Evolutionary conservation across 2,113 vertebrate genomes (phyloP).

Genomic region (Vulpes vulpes): DNA sequence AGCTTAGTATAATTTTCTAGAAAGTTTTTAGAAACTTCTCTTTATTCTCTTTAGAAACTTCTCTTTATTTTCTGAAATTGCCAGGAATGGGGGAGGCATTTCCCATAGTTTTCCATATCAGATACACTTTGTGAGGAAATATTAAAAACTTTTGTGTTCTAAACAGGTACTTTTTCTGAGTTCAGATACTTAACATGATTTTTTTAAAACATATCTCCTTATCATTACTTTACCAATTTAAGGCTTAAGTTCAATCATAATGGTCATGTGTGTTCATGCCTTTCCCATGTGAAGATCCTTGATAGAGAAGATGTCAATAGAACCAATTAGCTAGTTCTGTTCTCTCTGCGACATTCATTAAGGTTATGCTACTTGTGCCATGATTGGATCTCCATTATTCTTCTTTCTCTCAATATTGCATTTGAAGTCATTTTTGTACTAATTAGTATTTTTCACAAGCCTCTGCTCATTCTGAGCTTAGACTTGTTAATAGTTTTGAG

Average conservation of each 20-base stretch:
- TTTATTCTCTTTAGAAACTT: not conserved
- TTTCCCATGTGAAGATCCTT: not conserved
- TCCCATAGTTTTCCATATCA: not conserved
- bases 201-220: not conserved
- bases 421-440: slow-evolving; percentile 9
- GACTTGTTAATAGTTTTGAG: not conserved
- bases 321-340: not conserved
- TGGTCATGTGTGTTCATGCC: not conserved
- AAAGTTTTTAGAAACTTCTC: slow-evolving; percentile 31
- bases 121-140: not conserved
- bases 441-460: slow-evolving; percentile 13
- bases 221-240: not conserved
- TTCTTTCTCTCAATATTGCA: not conserved
- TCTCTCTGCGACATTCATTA: slow-evolving; percentile 20
- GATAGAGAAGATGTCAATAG: not conserved
- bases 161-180: not conserved
- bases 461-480: not conserved
- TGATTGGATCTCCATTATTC: not conserved
- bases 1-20: slow-evolving; percentile 47
- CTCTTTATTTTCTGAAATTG: not conserved
- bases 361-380: not conserved
- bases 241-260: not conserved
- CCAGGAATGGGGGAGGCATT: not conserved
- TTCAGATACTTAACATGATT: not conserved
- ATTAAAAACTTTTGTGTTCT: not conserved